These are phyloP conservation scores for Tyria jacobaeae DNA, from an alignment of 2,888 invertebrate genomes.

Conservation along the genomic window DNA sequence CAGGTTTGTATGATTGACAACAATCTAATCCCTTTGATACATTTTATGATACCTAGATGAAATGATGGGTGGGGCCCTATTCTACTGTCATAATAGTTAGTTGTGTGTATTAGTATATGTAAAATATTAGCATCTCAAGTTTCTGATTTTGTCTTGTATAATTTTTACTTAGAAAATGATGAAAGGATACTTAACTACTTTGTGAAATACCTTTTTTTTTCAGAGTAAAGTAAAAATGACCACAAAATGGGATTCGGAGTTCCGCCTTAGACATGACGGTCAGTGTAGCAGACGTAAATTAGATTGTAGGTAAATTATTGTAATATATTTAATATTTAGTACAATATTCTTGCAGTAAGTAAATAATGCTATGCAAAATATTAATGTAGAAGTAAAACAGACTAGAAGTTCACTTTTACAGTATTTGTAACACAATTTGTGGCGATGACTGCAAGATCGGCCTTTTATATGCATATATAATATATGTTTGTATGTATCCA, in stretches of 20 bases:
- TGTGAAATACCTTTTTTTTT: neutral
- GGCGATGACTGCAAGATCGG: neutral
- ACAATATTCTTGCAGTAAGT: neutral
- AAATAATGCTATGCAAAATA: neutral
- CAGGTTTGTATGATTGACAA: too few species aligned
- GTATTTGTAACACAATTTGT: neutral
- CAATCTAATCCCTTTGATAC: too few species aligned
- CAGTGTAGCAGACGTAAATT: conserved; percentile 18
- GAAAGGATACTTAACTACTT: neutral
- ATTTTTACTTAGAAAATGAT: too few species aligned
- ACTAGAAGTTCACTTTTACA: neutral
- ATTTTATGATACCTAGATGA: too few species aligned
- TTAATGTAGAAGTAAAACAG: neutral
- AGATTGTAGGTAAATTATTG: conserved; percentile 30
- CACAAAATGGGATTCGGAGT: conserved; percentile 36
- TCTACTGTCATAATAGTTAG: too few species aligned
- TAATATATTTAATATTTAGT: neutral
- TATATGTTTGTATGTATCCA: too few species aligned
- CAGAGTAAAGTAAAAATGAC: conserved; percentile 33
- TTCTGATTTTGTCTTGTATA: too few species aligned
- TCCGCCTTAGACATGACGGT: conserved; percentile 32
- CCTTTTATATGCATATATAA: neutral
- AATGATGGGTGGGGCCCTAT: too few species aligned
- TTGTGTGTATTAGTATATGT: too few species aligned
- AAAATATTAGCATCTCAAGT: too few species aligned